Evolutionary conservation across 2,888 invertebrate genomes (phyloP).

Genomic region (Leucozona laternaria): DNA sequence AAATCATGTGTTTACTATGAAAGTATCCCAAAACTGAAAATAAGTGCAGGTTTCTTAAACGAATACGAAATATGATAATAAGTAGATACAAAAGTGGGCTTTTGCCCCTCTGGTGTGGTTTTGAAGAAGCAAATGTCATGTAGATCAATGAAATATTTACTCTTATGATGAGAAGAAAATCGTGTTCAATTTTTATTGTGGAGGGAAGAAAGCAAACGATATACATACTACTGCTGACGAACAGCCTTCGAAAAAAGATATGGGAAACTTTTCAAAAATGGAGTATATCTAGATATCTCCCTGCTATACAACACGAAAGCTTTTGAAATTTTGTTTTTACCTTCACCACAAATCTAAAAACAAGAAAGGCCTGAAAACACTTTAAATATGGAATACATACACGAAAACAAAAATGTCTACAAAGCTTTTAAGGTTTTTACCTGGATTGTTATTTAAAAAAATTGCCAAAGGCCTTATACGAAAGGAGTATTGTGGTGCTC

Average conservation of each 20-base stretch:
- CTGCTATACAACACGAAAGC: slow-evolving; percentile 4
- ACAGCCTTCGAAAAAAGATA: neutral
- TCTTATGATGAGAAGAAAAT: neutral
- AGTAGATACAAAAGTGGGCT: too few species aligned
- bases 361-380: slow-evolving; percentile 20
- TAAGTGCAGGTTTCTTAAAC: too few species aligned
- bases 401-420: slow-evolving; percentile 33
- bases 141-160: neutral
- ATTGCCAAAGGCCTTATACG: slow-evolving; percentile 82
- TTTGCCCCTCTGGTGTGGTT: neutral
- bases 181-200: neutral
- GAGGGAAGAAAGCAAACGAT: neutral
- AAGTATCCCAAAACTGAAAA: too few species aligned
- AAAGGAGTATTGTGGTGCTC: slow-evolving; percentile 83
- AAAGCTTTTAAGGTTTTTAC: slow-evolving; percentile 78
- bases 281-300: neutral
- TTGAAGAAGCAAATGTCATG: neutral
- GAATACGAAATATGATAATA: too few species aligned
- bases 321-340: neutral
- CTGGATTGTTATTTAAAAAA: slow-evolving; percentile 81
- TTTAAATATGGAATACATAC: slow-evolving; percentile 11
- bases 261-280: neutral
- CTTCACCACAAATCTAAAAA: slow-evolving; percentile 11
- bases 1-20: too few species aligned
- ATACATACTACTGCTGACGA: neutral